Base-by-base conservation (phyloP, 2,888 invertebrate genomes). In the Epiblema foenella region DNA sequence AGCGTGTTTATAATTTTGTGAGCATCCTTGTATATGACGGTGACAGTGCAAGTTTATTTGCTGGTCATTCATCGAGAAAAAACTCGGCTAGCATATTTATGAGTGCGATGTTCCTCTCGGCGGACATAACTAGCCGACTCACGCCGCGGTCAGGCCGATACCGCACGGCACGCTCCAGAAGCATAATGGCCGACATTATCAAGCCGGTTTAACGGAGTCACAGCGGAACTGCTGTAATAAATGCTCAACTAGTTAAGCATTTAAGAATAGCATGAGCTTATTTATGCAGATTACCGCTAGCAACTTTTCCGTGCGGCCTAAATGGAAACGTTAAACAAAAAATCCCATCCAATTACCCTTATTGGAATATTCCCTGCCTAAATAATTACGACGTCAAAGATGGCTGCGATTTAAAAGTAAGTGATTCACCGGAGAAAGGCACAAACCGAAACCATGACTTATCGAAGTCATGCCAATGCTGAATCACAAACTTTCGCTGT, bases 381-480 rank as follows among this genome's bases (percentile, higher is more conserved):
- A 20, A 52, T 17, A 17, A 37, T 60, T 59, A 37, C 46, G 15
- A 37, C 54, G 49, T 56, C 69, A 72, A 70, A 67, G 65, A 73
- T 66, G 63, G 46, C 65, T 73, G 63, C 62, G 18, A 46, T 69
- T 54, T 69, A 46, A 60, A 62, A 73, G 75, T 78, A 80, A 76
- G 77, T 81, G 78, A 82, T 75, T 78, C 74, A 81, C 69, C 72
- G 75, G 79, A 79, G 84, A 85, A 86, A 84, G 80, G 77, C 77
- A 74, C 72, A 69, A 73, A 73, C 74, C 74, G 67, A 77, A 77
- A 77, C 76, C 77, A 78, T 79, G 81, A 81, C 77, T 80, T 82
- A 80, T 79, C 76, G 76, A 56, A 69, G 75, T 77, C 77, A 77
- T 81, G 79, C 75, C 73, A 75, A 77, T 75, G 72, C 77, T 77